Conservation (phyloP, 2,888 invertebrate genomes). For the Zaprionus lineosus region DNA sequence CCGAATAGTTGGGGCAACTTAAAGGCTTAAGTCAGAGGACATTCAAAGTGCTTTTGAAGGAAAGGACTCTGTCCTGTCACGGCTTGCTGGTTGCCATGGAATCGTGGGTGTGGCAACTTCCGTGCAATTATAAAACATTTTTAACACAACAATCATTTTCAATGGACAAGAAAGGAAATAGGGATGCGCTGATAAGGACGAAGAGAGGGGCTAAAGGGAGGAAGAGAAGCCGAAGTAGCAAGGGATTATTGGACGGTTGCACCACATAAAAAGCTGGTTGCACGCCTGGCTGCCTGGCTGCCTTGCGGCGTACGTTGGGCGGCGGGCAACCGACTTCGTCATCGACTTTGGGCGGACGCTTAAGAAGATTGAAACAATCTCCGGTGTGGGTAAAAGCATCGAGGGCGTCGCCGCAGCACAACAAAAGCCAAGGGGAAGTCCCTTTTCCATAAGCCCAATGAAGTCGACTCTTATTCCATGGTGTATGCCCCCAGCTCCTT, state of each 20-base stretch:
- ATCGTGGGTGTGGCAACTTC: slow-evolving; percentile 32
- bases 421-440: slow-evolving; percentile 18
- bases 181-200: not conserved
- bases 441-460: slow-evolving; percentile 28
- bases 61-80: not conserved
- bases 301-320: too few species aligned
- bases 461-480: not conserved
- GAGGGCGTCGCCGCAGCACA: slow-evolving; percentile 11
- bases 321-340: slow-evolving; percentile 21
- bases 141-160: slow-evolving; percentile 65
- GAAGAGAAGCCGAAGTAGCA: not conserved
- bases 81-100: not conserved
- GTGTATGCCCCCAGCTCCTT: slow-evolving; percentile 16
- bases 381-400: slow-evolving; percentile 64
- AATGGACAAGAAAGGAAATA: slow-evolving; percentile 27
- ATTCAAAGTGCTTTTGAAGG: too few species aligned
- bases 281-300: slow-evolving; percentile 50
- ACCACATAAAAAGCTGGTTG: slow-evolving; percentile 32
- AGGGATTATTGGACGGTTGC: not conserved
- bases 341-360: slow-evolving; percentile 40
- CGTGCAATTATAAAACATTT: slow-evolving; percentile 66
- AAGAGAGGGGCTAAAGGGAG: not conserved
- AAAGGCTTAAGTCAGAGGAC: too few species aligned
- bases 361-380: slow-evolving; percentile 74
- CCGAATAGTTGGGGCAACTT: too few species aligned